Evolutionary conservation across 2,113 vertebrate species (phyloP).

Genomic region (Excalfactoria chinensis): DNA sequence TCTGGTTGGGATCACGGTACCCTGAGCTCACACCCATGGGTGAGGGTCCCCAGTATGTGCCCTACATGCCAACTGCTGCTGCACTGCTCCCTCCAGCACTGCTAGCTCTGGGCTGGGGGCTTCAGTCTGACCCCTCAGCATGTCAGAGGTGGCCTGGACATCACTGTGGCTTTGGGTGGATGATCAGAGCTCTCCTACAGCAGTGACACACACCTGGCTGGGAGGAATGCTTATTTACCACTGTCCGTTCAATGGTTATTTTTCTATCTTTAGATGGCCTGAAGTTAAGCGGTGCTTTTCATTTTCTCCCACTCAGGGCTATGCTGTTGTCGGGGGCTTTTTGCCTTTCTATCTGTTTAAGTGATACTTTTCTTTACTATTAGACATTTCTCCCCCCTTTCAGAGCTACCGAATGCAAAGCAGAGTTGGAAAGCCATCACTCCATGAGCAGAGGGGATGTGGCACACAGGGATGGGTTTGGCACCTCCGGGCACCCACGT

Average conservation of each 20-base stretch:
- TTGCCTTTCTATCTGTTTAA: background rate
- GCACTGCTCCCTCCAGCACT: rapidly evolving
- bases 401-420: background rate
- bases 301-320: background rate
- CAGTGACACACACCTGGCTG: background rate
- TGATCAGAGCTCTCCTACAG: rapidly evolving
- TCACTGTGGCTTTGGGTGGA: background rate
- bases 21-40: rapidly evolving
- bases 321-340: background rate
- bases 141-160: background rate
- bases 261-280: background rate
- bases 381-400: background rate
- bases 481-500: rapidly evolving
- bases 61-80: rapidly evolving
- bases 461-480: rapidly evolving
- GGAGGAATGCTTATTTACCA: background rate
- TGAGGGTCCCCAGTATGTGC: background rate
- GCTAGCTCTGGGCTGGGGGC: background rate
- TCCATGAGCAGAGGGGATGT: background rate
- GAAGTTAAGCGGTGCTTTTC: background rate
- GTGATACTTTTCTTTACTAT: background rate
- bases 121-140: background rate
- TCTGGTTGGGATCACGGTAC: background rate
- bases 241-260: background rate
- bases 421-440: background rate